Evolutionary conservation across 2,113 vertebrate genomes (phyloP).

Genomic region (Onychostruthus taczanowskii): DNA sequence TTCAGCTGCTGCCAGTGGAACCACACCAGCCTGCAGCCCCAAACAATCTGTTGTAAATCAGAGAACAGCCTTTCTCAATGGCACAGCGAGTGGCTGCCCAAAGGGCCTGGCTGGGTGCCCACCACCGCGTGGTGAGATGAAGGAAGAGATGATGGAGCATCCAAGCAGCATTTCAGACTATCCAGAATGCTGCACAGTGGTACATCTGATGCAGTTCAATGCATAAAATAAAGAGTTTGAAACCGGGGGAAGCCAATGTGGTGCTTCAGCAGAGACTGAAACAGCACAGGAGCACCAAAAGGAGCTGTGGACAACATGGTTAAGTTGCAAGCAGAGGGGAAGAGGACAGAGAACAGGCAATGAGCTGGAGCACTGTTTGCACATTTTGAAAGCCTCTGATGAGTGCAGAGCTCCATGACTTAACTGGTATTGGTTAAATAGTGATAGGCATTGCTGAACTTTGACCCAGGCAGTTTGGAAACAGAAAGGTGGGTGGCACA

Average conservation of each 20-base stretch:
- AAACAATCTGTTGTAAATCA: not conserved
- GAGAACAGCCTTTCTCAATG: not conserved
- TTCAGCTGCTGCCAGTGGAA: not conserved
- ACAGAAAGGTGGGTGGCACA: not conserved
- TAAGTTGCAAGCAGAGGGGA: not conserved
- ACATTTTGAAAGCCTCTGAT: not conserved
- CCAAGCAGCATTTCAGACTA: not conserved
- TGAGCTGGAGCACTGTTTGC: not conserved
- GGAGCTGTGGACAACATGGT: not conserved
- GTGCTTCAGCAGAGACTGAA: not conserved
- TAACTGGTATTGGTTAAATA: not conserved
- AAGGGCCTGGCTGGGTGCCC: not conserved
- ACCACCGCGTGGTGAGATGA: not conserved
- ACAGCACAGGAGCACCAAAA: not conserved
- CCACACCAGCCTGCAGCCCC: not conserved
- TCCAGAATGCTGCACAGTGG: not conserved
- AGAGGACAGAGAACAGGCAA: not conserved
- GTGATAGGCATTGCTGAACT: not conserved
- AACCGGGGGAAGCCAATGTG: rapidly evolving
- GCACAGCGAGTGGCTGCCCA: rapidly evolving
- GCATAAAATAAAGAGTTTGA: not conserved
- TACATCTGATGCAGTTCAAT: not conserved
- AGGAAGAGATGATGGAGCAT: not conserved
- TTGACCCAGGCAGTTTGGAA: not conserved
- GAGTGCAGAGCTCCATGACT: not conserved